phyloP scores from a whole-genome alignment of 2,797 vertebrate genomes.

The Catharus ustulatus region DNA sequence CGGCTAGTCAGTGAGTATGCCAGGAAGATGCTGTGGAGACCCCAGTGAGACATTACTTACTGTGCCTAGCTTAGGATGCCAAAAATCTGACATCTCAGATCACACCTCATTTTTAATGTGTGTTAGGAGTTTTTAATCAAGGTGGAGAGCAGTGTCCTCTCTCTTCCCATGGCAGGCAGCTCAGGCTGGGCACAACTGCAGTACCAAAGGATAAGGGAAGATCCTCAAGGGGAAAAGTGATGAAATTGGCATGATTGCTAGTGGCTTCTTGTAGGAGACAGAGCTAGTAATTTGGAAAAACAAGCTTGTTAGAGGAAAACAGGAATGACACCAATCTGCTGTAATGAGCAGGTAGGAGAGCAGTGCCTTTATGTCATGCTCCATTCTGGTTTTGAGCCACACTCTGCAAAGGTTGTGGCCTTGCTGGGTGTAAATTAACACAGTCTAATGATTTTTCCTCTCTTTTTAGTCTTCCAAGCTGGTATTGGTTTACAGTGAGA shows the following conservation, averaged over 20 bases:
- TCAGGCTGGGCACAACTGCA: background rate
- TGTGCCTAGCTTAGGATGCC: background rate
- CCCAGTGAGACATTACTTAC: background rate
- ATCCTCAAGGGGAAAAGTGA: constrained; percentile 7
- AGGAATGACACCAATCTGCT: background rate
- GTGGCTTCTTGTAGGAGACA: background rate
- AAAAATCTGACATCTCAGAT: constrained; percentile 20
- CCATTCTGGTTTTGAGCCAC: background rate
- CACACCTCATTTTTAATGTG: constrained; percentile 34
- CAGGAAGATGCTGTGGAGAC: background rate
- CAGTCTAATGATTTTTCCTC: background rate
- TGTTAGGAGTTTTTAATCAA: constrained; percentile 11
- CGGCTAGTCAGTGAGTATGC: background rate
- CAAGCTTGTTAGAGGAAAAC: constrained; percentile 1
- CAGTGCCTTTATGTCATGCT: background rate
- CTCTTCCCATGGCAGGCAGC: background rate
- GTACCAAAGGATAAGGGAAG: background rate
- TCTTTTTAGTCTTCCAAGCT: background rate
- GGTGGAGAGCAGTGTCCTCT: background rate
- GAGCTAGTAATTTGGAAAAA: background rate
- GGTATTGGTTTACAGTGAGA: background rate
- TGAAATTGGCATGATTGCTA: constrained; percentile 10
- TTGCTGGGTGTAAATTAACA: background rate
- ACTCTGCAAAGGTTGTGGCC: background rate
- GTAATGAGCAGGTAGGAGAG: background rate